Evolutionary conservation across 2,113 vertebrate genomes (phyloP).

Genomic region (Oreotrochilus melanogaster): DNA sequence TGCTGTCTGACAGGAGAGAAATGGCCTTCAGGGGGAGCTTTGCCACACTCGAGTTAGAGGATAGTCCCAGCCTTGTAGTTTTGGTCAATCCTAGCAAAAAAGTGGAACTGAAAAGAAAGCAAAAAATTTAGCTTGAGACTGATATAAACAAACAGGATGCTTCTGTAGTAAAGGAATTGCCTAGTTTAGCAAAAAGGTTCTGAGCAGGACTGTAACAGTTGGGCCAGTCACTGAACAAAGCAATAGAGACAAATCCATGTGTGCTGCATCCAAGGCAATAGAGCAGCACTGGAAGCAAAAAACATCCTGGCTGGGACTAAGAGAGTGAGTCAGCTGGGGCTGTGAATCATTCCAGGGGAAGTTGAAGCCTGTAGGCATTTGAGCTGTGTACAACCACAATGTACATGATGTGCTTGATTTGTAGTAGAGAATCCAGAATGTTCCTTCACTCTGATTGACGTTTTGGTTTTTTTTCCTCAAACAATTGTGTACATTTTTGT

Average conservation of each 20-base stretch:
- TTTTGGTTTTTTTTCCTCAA: background rate
- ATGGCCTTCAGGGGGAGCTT: background rate
- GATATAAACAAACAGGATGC: background rate
- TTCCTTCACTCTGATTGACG: background rate
- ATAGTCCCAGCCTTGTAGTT: background rate
- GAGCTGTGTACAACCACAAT: background rate
- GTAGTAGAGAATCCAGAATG: background rate
- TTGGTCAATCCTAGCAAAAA: background rate
- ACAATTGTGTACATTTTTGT: fast-evolving
- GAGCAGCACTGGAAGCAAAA: background rate
- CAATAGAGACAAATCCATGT: background rate
- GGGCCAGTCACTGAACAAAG: background rate
- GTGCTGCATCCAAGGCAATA: background rate
- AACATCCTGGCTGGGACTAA: background rate
- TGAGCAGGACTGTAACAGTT: background rate
- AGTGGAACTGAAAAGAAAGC: background rate
- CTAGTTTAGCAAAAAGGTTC: background rate
- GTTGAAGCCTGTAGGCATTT: background rate
- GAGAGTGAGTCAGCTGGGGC: background rate
- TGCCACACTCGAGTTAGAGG: background rate
- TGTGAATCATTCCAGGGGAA: background rate
- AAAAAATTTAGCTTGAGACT: background rate
- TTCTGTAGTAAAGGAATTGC: background rate
- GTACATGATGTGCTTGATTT: background rate
- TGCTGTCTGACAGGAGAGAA: background rate